Conservation (phyloP, 2,888 invertebrate genomes). For the Troilus luridus region DNA sequence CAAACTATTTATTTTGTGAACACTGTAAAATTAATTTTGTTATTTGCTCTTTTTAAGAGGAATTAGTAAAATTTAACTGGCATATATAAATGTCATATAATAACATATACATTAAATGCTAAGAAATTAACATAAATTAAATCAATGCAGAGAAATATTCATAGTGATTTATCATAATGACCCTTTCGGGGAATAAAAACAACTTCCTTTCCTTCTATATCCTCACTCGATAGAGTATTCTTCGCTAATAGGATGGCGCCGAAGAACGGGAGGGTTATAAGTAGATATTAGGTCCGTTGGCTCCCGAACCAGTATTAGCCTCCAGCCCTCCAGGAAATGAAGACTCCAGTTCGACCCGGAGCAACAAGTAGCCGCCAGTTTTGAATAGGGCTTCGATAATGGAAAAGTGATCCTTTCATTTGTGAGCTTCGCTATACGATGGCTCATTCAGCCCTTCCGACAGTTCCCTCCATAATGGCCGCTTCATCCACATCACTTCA, state of each 20-base stretch:
- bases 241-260: not conserved
- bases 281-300: conserved; percentile 13
- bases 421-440: not conserved
- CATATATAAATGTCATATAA: too few relatives aligned
- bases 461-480: not conserved
- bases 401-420: conserved; percentile 27
- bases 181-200: not conserved
- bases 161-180: not conserved
- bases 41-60: too few relatives aligned
- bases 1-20: too few relatives aligned
- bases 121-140: too few relatives aligned
- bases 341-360: not conserved
- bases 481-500: not conserved
- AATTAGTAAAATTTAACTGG: too few relatives aligned
- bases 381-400: conserved; percentile 25
- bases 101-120: too few relatives aligned
- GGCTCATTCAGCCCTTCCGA: not conserved
- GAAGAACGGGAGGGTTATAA: not conserved
- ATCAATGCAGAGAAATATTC: not conserved
- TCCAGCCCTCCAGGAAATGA: conserved; percentile 32
- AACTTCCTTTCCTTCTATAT: not conserved
- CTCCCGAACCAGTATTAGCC: conserved; percentile 1
- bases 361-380: conserved; percentile 17
- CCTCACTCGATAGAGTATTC: not conserved
- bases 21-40: too few relatives aligned